Conservation (phyloP, 2,797 vertebrate species). For the Lacerta agilis region DNA sequence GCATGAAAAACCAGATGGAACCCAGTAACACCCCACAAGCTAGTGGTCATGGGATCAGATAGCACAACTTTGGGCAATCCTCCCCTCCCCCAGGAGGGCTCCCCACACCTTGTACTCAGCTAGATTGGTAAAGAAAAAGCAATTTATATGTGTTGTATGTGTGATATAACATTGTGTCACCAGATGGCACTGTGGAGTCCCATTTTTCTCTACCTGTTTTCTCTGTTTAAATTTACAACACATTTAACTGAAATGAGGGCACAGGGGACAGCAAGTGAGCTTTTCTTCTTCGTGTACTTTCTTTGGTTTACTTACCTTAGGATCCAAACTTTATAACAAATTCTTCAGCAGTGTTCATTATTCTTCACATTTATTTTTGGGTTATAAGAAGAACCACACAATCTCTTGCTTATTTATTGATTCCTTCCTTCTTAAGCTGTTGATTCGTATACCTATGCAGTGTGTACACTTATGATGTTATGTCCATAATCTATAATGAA, state of each 20-base stretch:
- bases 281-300: too few relatives aligned
- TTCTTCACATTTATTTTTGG: neutral
- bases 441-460: neutral
- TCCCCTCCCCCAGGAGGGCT: neutral
- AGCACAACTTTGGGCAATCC: neutral
- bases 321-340: neutral
- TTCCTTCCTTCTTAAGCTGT: conserved; percentile 2
- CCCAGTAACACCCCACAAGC: too few relatives aligned
- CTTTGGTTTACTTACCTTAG: neutral
- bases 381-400: neutral
- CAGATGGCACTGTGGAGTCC: too few relatives aligned
- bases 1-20: neutral
- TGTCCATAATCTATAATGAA: neutral
- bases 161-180: too few relatives aligned
- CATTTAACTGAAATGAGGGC: too few relatives aligned
- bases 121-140: too few relatives aligned
- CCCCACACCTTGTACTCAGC: too few relatives aligned
- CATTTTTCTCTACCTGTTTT: too few relatives aligned
- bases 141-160: too few relatives aligned
- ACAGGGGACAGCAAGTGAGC: neutral
- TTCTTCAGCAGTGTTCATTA: neutral
- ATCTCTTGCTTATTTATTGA: conserved; percentile 16
- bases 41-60: neutral
- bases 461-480: neutral
- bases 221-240: too few relatives aligned